phyloP scores from a whole-genome alignment of 2,113 vertebrate genomes.

The Poicephalus gulielmi region DNA sequence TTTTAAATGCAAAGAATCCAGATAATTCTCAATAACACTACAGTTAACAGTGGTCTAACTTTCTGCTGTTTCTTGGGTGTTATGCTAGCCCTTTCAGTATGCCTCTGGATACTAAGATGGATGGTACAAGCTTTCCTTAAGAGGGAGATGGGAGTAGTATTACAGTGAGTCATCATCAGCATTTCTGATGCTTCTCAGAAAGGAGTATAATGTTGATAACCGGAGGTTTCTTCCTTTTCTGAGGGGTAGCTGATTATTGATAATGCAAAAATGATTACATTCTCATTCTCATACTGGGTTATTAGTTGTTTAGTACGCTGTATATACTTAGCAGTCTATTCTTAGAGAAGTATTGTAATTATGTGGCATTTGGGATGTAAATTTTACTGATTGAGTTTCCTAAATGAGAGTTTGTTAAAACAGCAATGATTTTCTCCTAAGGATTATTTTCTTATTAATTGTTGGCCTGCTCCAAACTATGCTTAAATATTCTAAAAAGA shows the following conservation, averaged over 20 bases:
- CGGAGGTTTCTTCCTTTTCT: not conserved
- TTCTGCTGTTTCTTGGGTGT: not conserved
- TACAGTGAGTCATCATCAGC: not conserved
- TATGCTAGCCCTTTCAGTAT: not conserved
- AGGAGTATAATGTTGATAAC: not conserved
- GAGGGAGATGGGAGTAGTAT: not conserved
- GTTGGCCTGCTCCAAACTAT: constrained; percentile 16
- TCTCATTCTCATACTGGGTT: not conserved
- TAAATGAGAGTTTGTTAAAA: constrained; percentile 51
- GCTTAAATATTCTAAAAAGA: constrained; percentile 5
- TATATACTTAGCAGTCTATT: constrained; percentile 25
- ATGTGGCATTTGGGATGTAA: constrained; percentile 42
- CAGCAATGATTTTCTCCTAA: constrained; percentile 25
- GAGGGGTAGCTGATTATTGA: not conserved
- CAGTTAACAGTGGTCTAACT: not conserved
- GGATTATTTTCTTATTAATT: constrained; percentile 47
- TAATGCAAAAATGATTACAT: not conserved
- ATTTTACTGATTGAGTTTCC: constrained; percentile 57
- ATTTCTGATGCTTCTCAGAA: not conserved
- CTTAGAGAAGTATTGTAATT: constrained; percentile 45
- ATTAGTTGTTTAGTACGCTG: not conserved
- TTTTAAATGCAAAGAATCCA: not conserved
- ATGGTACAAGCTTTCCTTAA: not conserved
- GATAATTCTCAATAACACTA: not conserved
- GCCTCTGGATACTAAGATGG: not conserved